phyloP scores from a whole-genome alignment of 2,797 vertebrate genomes.

The Ptychadena robeensis region DNA sequence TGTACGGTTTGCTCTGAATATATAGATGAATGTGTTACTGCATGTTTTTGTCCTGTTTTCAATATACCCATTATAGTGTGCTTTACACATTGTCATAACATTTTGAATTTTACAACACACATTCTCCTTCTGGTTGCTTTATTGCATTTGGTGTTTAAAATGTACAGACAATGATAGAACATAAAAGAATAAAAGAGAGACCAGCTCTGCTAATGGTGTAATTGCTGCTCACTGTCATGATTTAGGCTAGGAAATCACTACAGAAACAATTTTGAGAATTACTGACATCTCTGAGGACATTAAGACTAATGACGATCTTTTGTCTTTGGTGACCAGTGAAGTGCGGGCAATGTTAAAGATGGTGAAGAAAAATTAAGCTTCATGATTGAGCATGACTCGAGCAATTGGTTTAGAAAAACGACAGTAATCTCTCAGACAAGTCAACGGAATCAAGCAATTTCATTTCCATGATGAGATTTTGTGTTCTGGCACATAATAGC shows the following conservation, averaged over 20 bases:
- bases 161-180: not conserved
- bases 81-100: too few species aligned
- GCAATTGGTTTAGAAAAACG: constrained; percentile 12
- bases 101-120: too few species aligned
- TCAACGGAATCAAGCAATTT: not conserved
- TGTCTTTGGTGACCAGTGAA: constrained; percentile 30
- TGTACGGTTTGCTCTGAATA: too few species aligned
- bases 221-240: constrained; percentile 22
- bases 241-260: constrained; percentile 33
- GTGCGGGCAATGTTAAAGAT: constrained; percentile 16
- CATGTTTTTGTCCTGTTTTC: too few species aligned
- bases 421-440: constrained; percentile 14
- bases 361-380: constrained; percentile 24
- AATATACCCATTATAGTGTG: too few species aligned
- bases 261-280: constrained; percentile 39
- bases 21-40: too few species aligned
- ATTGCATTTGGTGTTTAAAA: not conserved
- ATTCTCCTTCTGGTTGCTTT: not conserved
- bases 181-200: not conserved
- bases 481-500: not conserved
- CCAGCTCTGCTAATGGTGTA: not conserved
- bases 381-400: constrained; percentile 5
- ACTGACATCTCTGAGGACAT: constrained; percentile 27
- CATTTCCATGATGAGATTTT: not conserved
- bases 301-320: constrained; percentile 42